Conservation (phyloP, 2,888 invertebrate genomes). For the Ceriagrion tenellum region DNA sequence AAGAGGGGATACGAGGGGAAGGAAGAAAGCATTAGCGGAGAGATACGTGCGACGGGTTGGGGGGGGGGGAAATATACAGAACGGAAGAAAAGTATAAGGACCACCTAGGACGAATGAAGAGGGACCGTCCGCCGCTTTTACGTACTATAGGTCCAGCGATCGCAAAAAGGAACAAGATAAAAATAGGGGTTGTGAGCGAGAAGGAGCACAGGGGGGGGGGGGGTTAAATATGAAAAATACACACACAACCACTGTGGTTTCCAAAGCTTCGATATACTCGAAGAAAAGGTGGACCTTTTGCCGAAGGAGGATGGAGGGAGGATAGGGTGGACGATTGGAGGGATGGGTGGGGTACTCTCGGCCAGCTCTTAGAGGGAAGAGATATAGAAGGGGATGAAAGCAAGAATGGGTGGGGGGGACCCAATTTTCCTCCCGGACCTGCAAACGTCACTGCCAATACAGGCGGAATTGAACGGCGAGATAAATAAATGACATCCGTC, state of each 20-base stretch:
- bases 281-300: not conserved
- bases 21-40: not conserved
- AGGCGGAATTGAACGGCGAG: slow-evolving; percentile 33
- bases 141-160: not conserved
- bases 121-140: not conserved
- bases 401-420: not conserved
- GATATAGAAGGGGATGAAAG: not conserved
- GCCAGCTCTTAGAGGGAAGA: not conserved
- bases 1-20: not conserved
- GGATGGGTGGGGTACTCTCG: not conserved
- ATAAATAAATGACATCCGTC: slow-evolving; percentile 44
- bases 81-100: not conserved
- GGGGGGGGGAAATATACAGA: not conserved
- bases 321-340: not conserved
- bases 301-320: not conserved
- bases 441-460: slow-evolving; percentile 48
- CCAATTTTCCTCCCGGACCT: slow-evolving; percentile 48
- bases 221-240: not conserved
- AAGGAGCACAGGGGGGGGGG: not conserved
- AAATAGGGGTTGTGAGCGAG: not conserved
- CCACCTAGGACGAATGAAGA: not conserved
- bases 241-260: not conserved
- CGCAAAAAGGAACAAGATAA: not conserved
- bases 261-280: not conserved
- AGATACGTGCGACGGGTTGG: not conserved